Conservation (phyloP, 2,113 vertebrate genomes). For the Prochilodus magdalenae region DNA sequence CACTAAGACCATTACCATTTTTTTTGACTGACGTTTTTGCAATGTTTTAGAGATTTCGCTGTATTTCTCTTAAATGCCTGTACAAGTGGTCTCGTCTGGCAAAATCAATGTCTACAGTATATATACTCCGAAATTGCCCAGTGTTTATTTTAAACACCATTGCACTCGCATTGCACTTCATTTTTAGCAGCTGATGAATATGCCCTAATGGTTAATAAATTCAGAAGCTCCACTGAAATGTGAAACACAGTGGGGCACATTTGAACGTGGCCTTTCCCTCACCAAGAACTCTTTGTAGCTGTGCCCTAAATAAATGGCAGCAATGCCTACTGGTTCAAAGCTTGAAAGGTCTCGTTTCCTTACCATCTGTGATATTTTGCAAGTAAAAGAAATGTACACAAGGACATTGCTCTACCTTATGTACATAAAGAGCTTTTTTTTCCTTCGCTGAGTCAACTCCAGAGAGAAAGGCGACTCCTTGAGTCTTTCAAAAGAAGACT, state of each 20-base stretch:
- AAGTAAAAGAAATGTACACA: conserved; percentile 40
- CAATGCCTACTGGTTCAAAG: conserved; percentile 12
- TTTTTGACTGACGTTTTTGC: conserved; percentile 68
- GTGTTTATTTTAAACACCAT: neutral
- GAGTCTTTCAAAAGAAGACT: conserved; percentile 32
- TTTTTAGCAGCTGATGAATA: neutral
- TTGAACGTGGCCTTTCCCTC: neutral
- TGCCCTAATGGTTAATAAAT: conserved; percentile 4
- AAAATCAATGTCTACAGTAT: conserved; percentile 25
- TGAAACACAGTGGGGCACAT: neutral
- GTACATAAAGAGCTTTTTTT: conserved; percentile 43
- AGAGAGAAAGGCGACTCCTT: conserved; percentile 51
- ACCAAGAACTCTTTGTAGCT: neutral
- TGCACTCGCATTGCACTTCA: neutral
- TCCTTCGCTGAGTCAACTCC: conserved; percentile 41
- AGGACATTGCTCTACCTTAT: conserved; percentile 44
- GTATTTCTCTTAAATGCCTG: conserved; percentile 58
- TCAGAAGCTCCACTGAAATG: conserved; percentile 5
- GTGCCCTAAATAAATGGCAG: neutral
- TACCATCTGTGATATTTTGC: conserved; percentile 37
- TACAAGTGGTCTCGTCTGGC: conserved; percentile 53
- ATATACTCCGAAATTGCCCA: neutral
- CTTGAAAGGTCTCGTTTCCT: neutral
- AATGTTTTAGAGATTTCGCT: conserved; percentile 61
- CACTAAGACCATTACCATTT: conserved; percentile 67